Evolutionary conservation across 1,140 invertebrate genomes (phyloP), one percentile per base, ranked within the genome.

Genomic region (Drosophila novamexicana): DNA sequence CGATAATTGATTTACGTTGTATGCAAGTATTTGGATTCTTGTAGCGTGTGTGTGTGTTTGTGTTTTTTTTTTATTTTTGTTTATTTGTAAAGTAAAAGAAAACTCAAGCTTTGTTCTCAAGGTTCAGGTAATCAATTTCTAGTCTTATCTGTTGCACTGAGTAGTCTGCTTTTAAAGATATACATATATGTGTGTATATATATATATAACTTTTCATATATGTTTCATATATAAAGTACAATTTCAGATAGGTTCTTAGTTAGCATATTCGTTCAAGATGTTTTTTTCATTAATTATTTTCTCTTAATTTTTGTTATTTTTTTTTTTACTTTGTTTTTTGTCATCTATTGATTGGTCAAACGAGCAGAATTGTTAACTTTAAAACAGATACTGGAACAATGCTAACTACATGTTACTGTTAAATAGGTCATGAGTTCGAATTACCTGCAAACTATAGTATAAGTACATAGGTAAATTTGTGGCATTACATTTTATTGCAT

Each of bases 101-200:
- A 88, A 88, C 84, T 88, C 68, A 88, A 89, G 77, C 84, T 84
- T 88, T 89, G 84, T 88, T 89, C 80, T 84, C 77, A 88, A 88
- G 84, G 84, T 89, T 89, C 84, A 89, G 84, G 84, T 89, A 89
- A 89, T 89, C 74, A 89, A 89, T 89, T 89, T 89, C 84, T 89
- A 89, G 84, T 89, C 84, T 89, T 89, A 78, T 89, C 81, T 89
- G 84, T 89, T 89, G 81, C 84, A 89, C 84, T 89, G 84, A 89
- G 85, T 89, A 89, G 84, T 89, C 84, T 89, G 84, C 84, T 66
- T 74, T 72, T 72, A 61, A 76, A 65, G 67, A 75, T 70, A 73
- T 47, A 67, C 65, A 68, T 54, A 53, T 44, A 45, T 50, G 14
- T 42, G 14, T 34, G 42, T 56, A 32, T 67, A 56, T 18, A 18